Evolutionary conservation across 2,888 invertebrate species (phyloP), one percentile per base, ranked within the genome.

Genomic region (Morpho deidamia): DNA sequence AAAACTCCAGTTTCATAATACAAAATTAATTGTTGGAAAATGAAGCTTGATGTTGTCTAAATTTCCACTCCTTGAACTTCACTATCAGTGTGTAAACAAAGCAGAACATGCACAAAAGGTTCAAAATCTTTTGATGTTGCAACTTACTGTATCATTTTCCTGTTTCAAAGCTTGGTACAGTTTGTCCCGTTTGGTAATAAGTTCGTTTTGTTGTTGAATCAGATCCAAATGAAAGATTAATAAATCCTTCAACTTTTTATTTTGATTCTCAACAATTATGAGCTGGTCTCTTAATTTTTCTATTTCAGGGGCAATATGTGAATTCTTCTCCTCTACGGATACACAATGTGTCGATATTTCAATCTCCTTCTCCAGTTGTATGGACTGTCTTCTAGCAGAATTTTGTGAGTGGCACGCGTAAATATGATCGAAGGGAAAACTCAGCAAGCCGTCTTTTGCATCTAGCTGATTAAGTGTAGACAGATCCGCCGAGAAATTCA

Each of bases 191-290:
- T 93, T 93, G 64, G 93, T 91, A 61, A 97, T 91, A 68, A 94
- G 92, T 71, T 97, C 96, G 70, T 95, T 95, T 82, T 97, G 97
- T 81, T 96, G 96, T 78, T 97, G 96, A 74, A 97, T 96, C 59
- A 97, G 88, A 80, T 97, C 96, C 69, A 97, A 89, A 78, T 97
- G 96, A 64, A 95, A 91, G 56, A 96, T 85, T 61, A 97, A 86
- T 73, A 97, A 92, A 63, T 95, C 94, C 82, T 96, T 96, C 49
- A 94, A 87, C 69, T 92, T 92, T 75, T 91, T 92, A 78, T 94
- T 93, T 84, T 94, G 93, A 70, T 51, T 56, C 54, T 81, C 81
- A 53, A 78, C 68, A 7, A 72, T 83, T 69, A 79, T 82, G 68
- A 90, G 76, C 66, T 74, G 82, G 64, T 83, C 75, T 23, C 73